phyloP scores from a whole-genome alignment of 2,888 invertebrate species.

The Chaitophorus viminalis region DNA sequence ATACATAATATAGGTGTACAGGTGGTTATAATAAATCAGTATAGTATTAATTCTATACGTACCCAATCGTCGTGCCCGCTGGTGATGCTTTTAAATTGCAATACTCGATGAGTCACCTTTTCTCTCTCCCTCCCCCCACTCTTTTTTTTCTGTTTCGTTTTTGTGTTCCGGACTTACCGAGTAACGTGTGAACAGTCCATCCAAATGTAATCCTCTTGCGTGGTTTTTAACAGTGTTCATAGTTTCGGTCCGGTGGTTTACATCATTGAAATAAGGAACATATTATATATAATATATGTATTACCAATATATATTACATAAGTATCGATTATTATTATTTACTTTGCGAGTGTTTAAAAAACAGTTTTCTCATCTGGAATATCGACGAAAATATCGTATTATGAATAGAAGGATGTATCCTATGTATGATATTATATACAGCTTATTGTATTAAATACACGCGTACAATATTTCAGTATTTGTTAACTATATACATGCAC shows the following conservation, averaged over 20 bases:
- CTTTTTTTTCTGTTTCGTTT: background rate
- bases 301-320: no score
- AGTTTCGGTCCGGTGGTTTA: background rate
- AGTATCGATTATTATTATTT: slow-evolving; percentile 22
- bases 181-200: background rate
- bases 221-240: background rate
- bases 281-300: no score
- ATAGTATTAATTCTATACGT: slow-evolving; percentile 8
- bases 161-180: background rate
- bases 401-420: background rate
- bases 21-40: slow-evolving; percentile 56
- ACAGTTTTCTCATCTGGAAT: background rate
- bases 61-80: slow-evolving; percentile 12
- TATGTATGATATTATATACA: background rate
- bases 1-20: background rate
- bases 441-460: slow-evolving; percentile 4
- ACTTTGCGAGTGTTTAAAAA: background rate
- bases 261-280: background rate
- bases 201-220: background rate
- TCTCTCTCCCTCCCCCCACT: background rate
- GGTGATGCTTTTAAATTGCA: slow-evolving; percentile 31
- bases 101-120: background rate
- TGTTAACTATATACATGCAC: background rate
- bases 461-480: background rate
- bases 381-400: background rate